These are phyloP conservation scores for Cephus sareptanus DNA, from an alignment of 2,888 invertebrate genomes.

Conservation along the genomic window DNA sequence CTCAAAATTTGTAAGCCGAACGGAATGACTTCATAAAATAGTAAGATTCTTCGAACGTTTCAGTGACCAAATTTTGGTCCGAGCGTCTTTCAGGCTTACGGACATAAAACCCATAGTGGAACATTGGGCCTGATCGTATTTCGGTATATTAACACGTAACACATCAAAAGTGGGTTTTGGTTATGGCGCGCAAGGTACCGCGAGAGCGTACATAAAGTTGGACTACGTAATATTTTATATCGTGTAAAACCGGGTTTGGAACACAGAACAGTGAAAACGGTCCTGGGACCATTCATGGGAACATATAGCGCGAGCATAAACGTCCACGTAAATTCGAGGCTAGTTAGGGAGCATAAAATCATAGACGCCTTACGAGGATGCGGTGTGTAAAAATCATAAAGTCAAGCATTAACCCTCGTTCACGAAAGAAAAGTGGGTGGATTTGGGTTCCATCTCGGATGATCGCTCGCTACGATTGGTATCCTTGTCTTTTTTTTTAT, in stretches of 20 bases:
- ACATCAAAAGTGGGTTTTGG: constrained; percentile 41
- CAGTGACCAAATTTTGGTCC: constrained; percentile 24
- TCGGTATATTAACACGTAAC: constrained; percentile 60
- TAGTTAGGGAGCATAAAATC: constrained; percentile 55
- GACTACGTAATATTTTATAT: constrained; percentile 39
- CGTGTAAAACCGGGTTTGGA: constrained; percentile 44
- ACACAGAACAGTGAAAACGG: constrained; percentile 24
- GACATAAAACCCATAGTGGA: constrained; percentile 19
- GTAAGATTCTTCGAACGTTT: constrained; percentile 31
- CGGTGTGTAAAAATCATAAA: constrained; percentile 40
- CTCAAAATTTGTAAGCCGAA: background rate
- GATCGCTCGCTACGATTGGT: constrained; percentile 11
- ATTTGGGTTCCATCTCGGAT: background rate
- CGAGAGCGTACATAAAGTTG: constrained; percentile 25
- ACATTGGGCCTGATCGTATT: constrained; percentile 27
- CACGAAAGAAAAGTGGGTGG: constrained; percentile 26
- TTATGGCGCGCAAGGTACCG: constrained; percentile 25
- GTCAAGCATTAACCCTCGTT: constrained; percentile 39
- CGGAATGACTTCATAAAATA: constrained; percentile 45
- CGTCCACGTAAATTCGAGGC: constrained; percentile 59
- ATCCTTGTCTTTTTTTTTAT: background rate
- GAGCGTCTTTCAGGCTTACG: constrained; percentile 10
- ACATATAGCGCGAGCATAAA: constrained; percentile 39
- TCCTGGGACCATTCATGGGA: background rate
- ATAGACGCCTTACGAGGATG: constrained; percentile 7